Evolutionary conservation across 2,888 invertebrate species (phyloP), one percentile per base, ranked within the genome.

Genomic region (Ischnus inquisitorius): DNA sequence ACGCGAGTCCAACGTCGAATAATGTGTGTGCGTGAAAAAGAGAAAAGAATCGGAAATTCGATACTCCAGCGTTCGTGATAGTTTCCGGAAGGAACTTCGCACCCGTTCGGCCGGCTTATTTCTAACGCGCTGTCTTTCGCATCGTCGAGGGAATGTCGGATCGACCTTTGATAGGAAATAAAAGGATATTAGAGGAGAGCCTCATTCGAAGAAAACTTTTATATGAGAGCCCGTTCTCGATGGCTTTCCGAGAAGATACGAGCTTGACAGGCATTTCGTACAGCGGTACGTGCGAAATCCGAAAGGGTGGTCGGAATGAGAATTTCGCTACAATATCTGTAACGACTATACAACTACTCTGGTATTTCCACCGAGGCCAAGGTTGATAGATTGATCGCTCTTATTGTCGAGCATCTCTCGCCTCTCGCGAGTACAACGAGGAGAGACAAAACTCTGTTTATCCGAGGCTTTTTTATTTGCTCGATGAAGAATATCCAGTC

Each of bases 51-150:
- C 48, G 48, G 48, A 68, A 14, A 46, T 68, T 25, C 68, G 68
- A 68, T 68, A 48, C 48, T 48, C 25, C 19, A 62, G 25, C n/a
- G 28, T 46, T 68, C 16, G 28, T 68, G 68, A 68, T 68, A 28
- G 46, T 51, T 25, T 19, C 48, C 25, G 34, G 16, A 28, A 48
- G n/a, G 46, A 43, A 28, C 68, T 68, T 22, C 8, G n/a, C 68
- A 10, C 8, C 54, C 51, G 51, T 16, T 51, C 51, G 16, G 8
- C 16, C 51, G 51, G 19, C 8, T 51, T 51, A 16, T 51, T 34
- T 34, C 51, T 10, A 22, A 19, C 19, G 16, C 12, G 54, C 54
- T 54, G 54, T 54, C 19, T 19, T 51, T 22, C 54, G 22, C 54
- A 54, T 34, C 34, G 34, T 34, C 19, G 54, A 12, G 22, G 10